Evolutionary conservation across 2,113 vertebrate genomes (phyloP), one percentile per base, ranked within the genome.

Genomic region (Galeopterus variegatus): DNA sequence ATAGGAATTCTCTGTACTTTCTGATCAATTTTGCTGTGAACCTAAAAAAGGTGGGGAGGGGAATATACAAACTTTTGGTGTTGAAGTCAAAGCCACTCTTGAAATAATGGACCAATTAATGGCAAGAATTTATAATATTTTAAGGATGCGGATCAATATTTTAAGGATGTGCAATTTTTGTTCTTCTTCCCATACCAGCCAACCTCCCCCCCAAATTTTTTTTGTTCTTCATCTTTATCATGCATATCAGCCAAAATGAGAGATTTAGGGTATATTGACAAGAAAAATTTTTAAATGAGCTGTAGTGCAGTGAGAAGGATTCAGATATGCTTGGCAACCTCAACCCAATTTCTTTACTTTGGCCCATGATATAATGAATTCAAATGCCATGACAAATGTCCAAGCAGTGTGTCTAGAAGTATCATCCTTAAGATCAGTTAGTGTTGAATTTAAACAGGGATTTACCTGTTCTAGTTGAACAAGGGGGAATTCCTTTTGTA

Each of bases 21-120:
- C 54, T 65, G 36, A 18, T 54, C 28, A 21, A 1, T 96, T 95
- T 93, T 87, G 41, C 33, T 88, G 3, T 80, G 17, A 96, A 79
- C 36, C 12, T 69, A 67, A 85, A 52, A 58, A 65, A 72, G 50
- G 13, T 52, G 50, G 33, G 8, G 36, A 17, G 12, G 18, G 52
- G 31, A 15, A 8, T 36, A 11, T 72, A 36, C 26, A 93, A 67
- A 95, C 54, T 45, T 92, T 52, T 21, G 36, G 12, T 28, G 45
- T 95, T 89, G 70, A 72, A 95, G 69, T 90, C 58, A 93, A 76
- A 90, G 48, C 15, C 36, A 52, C 65, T 56, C 24, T 96, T 75
- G 10, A 95, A 95, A 58, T 93, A 95, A 56, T 81, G 56, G 86
- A 28, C 19, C 45, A 81, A 26, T 88, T 90, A 94, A 89, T 96